Evolutionary conservation across 2,888 invertebrate genomes (phyloP).

Genomic region (Microctonus aethiopoides): DNA sequence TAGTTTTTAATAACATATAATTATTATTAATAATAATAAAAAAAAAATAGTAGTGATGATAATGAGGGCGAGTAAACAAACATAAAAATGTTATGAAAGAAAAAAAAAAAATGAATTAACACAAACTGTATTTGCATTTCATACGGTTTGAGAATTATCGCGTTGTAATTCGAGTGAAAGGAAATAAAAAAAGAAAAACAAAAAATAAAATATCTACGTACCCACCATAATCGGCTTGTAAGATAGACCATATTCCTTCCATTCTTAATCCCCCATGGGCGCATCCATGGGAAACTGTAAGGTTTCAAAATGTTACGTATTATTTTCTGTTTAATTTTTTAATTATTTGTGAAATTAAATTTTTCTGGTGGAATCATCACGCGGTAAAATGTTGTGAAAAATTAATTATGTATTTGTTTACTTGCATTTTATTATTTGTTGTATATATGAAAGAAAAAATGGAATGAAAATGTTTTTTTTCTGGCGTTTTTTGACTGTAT

Average conservation of each 20-base stretch:
- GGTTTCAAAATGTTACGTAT: constrained; percentile 36
- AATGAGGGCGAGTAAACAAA: constrained; percentile 24
- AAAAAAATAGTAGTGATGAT: constrained; percentile 36
- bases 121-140: constrained; percentile 29
- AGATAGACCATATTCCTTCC: constrained; percentile 61
- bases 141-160: constrained; percentile 26
- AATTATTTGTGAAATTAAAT: not conserved
- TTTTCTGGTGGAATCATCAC: not conserved
- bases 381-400: not conserved
- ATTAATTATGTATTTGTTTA: constrained; percentile 30
- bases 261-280: constrained; percentile 45
- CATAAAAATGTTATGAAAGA: constrained; percentile 7
- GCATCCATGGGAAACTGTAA: constrained; percentile 43
- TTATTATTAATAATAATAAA: constrained; percentile 36
- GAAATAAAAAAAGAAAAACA: constrained; percentile 39
- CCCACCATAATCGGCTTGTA: constrained; percentile 56
- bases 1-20: constrained; percentile 59
- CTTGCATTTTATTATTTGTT: constrained; percentile 33
- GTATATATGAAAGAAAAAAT: constrained; percentile 41
- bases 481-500: constrained; percentile 25
- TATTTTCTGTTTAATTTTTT: constrained; percentile 33
- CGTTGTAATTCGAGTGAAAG: constrained; percentile 30
- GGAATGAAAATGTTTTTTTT: too few species aligned
- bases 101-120: constrained; percentile 13
- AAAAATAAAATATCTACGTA: constrained; percentile 48